A percentile compares a stretch with the other conserved stretches of the same genome.
phyloP scores from a whole-genome alignment of 2,113 vertebrate genomes.

The Haplotaxodon microlepis region DNA sequence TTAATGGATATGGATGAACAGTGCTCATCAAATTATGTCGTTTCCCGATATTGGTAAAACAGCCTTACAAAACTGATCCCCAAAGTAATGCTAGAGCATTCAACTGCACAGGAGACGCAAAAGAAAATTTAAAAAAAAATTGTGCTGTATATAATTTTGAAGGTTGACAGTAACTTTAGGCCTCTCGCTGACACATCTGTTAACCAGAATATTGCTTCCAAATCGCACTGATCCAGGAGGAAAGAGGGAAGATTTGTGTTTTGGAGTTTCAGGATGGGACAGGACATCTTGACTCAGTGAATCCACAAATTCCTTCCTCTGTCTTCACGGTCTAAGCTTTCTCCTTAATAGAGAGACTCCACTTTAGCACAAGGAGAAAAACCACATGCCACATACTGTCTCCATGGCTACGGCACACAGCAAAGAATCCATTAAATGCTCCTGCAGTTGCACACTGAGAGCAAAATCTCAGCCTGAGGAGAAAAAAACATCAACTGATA shows the following conservation, averaged over 20 bases:
- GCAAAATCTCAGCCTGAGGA: conserved; percentile 7
- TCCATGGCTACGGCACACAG: conserved; percentile 68
- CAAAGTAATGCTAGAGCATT: not conserved
- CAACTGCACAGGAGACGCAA: not conserved
- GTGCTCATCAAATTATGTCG: not conserved
- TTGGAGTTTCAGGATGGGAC: not conserved
- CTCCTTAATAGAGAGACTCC: conserved; percentile 3
- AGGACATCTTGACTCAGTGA: not conserved
- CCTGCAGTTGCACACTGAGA: conserved; percentile 24
- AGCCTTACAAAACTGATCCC: not conserved
- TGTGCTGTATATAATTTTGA: not conserved
- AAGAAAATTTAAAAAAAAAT: not conserved
- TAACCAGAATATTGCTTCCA: not conserved
- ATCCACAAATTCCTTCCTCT: not conserved
- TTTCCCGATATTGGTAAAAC: not conserved
- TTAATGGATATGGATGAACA: not conserved
- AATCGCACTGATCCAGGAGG: not conserved
- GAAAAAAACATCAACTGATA: not conserved
- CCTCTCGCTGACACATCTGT: not conserved
- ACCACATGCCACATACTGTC: conserved; percentile 65
- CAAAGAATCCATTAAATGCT: conserved; percentile 43
- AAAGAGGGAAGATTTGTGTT: not conserved
- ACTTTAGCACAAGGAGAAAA: conserved; percentile 42
- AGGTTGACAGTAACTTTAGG: not conserved
- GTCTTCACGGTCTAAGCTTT: not conserved